Conservation (phyloP, 2,797 vertebrate species). For the Cottoperca gobio region DNA sequence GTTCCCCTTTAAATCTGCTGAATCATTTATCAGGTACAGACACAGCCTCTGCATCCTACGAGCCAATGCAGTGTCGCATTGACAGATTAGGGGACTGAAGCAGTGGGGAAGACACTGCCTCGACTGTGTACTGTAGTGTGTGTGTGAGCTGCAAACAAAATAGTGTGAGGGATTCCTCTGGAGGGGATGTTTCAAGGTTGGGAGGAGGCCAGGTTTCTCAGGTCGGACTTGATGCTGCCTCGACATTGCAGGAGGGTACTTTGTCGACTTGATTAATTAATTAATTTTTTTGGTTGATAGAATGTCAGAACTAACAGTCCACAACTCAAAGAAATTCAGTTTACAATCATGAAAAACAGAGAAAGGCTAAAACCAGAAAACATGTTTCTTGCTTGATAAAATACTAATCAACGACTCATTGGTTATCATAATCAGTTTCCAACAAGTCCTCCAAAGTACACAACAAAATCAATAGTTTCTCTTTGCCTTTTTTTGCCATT, state of each 20-base stretch:
- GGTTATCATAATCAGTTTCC: not conserved
- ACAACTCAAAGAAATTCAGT: not conserved
- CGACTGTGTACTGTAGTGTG: not conserved
- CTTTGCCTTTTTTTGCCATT: too few relatives aligned
- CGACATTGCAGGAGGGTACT: not conserved
- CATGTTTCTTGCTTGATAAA: not conserved
- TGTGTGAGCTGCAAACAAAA: slow-evolving; percentile 54
- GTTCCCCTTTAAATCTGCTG: slow-evolving; percentile 58
- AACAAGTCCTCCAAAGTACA: not conserved
- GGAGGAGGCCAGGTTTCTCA: slow-evolving; percentile 35
- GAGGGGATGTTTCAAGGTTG: slow-evolving; percentile 49
- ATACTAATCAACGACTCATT: not conserved
- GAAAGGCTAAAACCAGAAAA: not conserved
- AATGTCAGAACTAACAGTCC: not conserved
- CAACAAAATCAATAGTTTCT: not conserved
- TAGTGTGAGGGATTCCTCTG: slow-evolving; percentile 53
- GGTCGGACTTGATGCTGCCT: slow-evolving; percentile 3
- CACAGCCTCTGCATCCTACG: slow-evolving; percentile 28
- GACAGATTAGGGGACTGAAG: slow-evolving; percentile 41
- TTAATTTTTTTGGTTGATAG: not conserved
- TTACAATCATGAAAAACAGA: not conserved
- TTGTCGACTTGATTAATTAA: not conserved
- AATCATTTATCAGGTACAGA: slow-evolving; percentile 68
- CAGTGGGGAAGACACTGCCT: slow-evolving; percentile 43
- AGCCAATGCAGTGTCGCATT: slow-evolving; percentile 56